Evolutionary conservation across 2,113 vertebrate genomes (phyloP).

Genomic region (Gulo gulo): DNA sequence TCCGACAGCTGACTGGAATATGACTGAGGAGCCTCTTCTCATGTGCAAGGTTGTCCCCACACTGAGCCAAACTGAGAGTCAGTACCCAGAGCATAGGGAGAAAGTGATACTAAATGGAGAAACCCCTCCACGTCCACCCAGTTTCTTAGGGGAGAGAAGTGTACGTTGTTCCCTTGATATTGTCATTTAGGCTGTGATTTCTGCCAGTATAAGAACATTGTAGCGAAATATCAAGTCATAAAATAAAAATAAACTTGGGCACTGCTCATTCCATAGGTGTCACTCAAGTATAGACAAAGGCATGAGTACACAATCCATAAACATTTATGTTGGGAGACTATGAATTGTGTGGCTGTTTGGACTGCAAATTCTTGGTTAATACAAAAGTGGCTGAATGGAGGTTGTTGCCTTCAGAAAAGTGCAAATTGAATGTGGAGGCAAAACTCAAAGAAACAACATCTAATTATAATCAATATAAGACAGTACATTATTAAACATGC

Average conservation of each 20-base stretch:
- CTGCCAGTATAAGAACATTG: not conserved
- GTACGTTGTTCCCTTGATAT: not conserved
- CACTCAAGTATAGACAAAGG: not conserved
- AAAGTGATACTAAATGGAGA: not conserved
- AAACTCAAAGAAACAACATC: not conserved
- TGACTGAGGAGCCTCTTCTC: not conserved
- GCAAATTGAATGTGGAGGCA: not conserved
- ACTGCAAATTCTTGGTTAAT: not conserved
- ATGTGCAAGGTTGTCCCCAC: not conserved
- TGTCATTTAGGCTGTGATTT: not conserved
- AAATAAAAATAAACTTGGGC: not conserved
- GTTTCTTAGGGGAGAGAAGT: not conserved
- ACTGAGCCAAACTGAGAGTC: not conserved
- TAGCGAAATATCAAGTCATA: not conserved
- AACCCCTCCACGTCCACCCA: not conserved
- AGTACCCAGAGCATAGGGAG: not conserved
- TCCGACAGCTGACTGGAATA: not conserved
- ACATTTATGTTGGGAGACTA: not conserved
- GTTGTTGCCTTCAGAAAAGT: not conserved
- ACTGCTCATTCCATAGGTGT: not conserved
- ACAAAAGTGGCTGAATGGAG: not conserved
- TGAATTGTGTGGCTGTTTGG: not conserved
- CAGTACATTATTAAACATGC: not conserved
- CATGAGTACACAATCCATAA: not conserved
- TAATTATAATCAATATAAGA: not conserved